Evolutionary conservation across 2,797 vertebrate species (phyloP), one percentile per base, ranked within the genome.

Genomic region (Dromococcyx pavoninus): DNA sequence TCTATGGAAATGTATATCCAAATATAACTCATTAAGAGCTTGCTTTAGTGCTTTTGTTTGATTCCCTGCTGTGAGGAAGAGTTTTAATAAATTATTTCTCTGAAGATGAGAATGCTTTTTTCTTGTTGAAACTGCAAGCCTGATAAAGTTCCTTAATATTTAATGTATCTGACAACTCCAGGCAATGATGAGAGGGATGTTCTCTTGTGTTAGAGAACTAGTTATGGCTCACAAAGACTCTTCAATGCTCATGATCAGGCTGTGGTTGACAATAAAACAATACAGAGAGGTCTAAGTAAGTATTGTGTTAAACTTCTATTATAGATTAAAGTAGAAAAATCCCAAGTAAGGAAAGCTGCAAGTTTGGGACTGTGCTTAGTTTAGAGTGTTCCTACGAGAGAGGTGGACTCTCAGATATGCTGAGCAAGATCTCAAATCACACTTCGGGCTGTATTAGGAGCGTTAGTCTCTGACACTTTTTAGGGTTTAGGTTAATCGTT

Each of bases 61-160:
- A 70, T 56, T 84, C 17, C 87, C 50, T 88, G 46, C 72, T 71
- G 37, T 37, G 53, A 57, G 35, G 4, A 86, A 89, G 30, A 62
- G 44, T 48, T 93, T 82, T 86, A 87, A 93, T 94, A 76, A 72
- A 69, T 57, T 62, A 51, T 88, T 92, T 96, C 91, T 86, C 85
- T 82, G 79, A 67, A 50, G 25, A 58, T 32, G 21, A 27, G 25
- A 28, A 7, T 24, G 37, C 7, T 57, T 46, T 88, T 75, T 64
- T 61, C 32, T 32, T n/a, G 32, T n/a, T 89, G 80, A 61, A 88
- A 71, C 48, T 58, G 21, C 14, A 87, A 85, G 28, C 22, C 43
- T 79, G 27, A 48, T 53, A 66, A 75, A 70, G 22, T 18, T 71
- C 15, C 23, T 91, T 82, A 50, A 89, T 88, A 76, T 81, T 66